Evolutionary conservation across 2,888 invertebrate species (phyloP).

Genomic region (Ditylenchus weischeri): DNA sequence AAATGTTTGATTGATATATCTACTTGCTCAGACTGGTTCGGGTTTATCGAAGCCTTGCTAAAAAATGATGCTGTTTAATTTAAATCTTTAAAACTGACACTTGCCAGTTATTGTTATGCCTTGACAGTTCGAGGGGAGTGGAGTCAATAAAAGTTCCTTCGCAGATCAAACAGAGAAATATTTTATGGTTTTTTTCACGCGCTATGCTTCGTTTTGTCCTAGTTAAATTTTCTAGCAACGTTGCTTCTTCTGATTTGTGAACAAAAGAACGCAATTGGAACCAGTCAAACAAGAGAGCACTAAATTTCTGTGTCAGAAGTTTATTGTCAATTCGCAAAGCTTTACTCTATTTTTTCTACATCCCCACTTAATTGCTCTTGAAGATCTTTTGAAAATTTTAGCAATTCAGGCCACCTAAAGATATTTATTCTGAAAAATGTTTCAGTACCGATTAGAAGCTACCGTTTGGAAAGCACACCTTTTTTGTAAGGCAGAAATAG

Average conservation of each 20-base stretch:
- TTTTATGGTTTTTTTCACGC: not conserved
- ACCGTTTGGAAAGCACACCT: not conserved
- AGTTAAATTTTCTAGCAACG: not conserved
- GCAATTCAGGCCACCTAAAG: not conserved
- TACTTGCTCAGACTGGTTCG: no score
- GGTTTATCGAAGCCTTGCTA: no score
- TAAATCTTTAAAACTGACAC: no score
- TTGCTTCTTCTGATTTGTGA: not conserved
- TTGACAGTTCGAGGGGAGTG: not conserved
- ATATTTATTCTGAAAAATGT: not conserved
- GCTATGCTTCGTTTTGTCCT: not conserved
- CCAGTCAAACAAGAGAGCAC: not conserved
- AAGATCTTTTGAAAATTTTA: not conserved
- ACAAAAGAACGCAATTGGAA: not conserved
- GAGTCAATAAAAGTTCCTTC: not conserved
- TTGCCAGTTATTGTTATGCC: not conserved
- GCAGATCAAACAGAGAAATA: not conserved
- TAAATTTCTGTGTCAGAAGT: not conserved
- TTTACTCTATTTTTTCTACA: slow-evolving; percentile 2
- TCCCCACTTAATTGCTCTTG: not conserved
- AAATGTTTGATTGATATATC: no score
- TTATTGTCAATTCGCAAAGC: not conserved
- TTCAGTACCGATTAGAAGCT: not conserved
- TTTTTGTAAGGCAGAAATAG: slow-evolving; percentile 4
- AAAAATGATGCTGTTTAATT: no score